Percentiles rank a stretch among this genome's conserved stretches.
phyloP scores from a whole-genome alignment of 2,888 invertebrate species.

The Clostera curtula region DNA sequence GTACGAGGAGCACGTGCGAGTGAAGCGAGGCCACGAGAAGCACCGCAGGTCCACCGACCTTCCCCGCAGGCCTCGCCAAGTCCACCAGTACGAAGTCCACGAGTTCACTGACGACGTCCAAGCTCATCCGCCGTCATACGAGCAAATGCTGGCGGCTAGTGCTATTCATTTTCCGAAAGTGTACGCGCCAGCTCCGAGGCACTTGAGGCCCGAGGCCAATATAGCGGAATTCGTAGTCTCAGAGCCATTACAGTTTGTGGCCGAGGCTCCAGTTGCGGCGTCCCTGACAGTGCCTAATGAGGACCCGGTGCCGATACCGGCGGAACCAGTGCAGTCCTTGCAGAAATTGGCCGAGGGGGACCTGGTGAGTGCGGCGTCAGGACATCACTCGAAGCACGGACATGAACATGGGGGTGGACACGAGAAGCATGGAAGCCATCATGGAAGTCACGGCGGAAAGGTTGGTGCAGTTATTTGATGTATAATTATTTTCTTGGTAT shows the following conservation, averaged over 20 bases:
- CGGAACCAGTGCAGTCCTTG: conserved; percentile 25
- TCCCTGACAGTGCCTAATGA: conserved; percentile 23
- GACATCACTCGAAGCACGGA: conserved; percentile 42
- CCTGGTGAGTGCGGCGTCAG: conserved; percentile 32
- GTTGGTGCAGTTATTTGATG: conserved; percentile 30
- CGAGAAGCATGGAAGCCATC: conserved; percentile 66
- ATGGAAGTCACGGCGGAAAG: conserved; percentile 72
- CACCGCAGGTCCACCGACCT: conserved; percentile 32
- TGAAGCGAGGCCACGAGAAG: conserved; percentile 39
- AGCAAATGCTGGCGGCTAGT: conserved; percentile 62
- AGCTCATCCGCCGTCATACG: conserved; percentile 45
- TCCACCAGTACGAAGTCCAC: conserved; percentile 62
- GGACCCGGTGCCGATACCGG: conserved; percentile 23
- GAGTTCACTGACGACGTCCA: conserved; percentile 43
- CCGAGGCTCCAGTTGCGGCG: conserved; percentile 20
- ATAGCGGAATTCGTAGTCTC: conserved; percentile 11
- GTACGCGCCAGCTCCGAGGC: conserved; percentile 38
- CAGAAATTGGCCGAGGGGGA: conserved; percentile 33
- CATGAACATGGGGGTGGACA: conserved; percentile 70
- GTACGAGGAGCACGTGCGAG: conserved; percentile 44
- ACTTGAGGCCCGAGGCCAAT: conserved; percentile 29
- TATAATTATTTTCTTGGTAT: not conserved
- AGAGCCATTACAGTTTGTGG: conserved; percentile 25
- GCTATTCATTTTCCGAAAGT: conserved; percentile 61
- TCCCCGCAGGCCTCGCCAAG: conserved; percentile 39